Evolutionary conservation across 2,113 vertebrate genomes (phyloP), one percentile per base, ranked within the genome.

Genomic region (Electrona antarctica): DNA sequence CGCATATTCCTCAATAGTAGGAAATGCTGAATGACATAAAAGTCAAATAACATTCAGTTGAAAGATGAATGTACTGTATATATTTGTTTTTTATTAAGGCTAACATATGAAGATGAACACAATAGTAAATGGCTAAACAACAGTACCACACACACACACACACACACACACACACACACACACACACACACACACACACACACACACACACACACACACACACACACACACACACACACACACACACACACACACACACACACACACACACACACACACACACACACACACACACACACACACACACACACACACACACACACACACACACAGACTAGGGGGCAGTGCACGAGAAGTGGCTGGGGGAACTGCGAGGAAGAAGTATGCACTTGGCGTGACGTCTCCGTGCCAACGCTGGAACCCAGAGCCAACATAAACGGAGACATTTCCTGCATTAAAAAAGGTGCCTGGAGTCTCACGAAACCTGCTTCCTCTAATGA

Each of bases 381-480:
- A 41, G 33, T 41, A 41, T 41, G 33, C 33, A 41, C 33, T 41
- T 41, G 33, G 33, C 33, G 33, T 41, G 33, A 6, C 33, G 33
- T 41, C 33, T 41, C 33, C 33, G 33, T 41, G 33, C 33, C 33
- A 41, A 41, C 33, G 33, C 33, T 41, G 33, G 33, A 6, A 41
- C 3, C 33, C 33, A 41, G 33, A 41, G 33, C 33, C 33, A 41
- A 41, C 33, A 41, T 41, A 41, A 41, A 41, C 33, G 33, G 33
- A 41, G 33, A 41, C 33, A 41, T 41, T 41, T 41, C 33, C 33
- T 41, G 33, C 33, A 41, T 41, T 41, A 41, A 41, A 41, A 66
- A 62, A 62, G 14, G 63, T 65, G 73, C 64, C 49, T 68, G 72
- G 62, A 67, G 49, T 74, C 64, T 67, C 64, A 67, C 15, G 48